phyloP scores from a whole-genome alignment of 2,797 vertebrate genomes.

The Tenualosa thibaudeaui region DNA sequence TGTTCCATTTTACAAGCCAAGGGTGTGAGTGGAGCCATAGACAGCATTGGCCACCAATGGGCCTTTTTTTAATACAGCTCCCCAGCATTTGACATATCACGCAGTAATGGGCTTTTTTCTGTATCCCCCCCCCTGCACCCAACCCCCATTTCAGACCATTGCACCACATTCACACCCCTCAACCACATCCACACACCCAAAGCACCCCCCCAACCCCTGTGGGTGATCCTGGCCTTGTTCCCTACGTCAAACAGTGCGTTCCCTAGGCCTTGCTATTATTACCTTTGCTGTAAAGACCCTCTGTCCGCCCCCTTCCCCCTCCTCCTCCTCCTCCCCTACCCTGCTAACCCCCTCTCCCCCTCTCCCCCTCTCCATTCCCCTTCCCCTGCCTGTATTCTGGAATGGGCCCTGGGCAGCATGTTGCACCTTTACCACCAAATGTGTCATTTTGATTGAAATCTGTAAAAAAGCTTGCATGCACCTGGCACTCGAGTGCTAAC shows the following conservation, averaged over 20 bases:
- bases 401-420: background rate
- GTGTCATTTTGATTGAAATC: background rate
- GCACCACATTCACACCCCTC: background rate
- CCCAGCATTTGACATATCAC: background rate
- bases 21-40: background rate
- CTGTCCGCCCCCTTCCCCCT: no score
- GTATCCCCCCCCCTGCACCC: background rate
- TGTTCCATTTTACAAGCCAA: background rate
- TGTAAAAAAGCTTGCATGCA: conserved; percentile 1
- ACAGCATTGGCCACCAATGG: background rate
- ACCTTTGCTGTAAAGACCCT: background rate
- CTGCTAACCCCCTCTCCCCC: no score
- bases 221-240: background rate
- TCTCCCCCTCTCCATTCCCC: no score
- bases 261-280: background rate
- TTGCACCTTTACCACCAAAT: background rate
- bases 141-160: background rate
- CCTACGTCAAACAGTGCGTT: background rate
- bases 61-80: background rate
- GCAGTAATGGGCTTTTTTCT: conserved; percentile 2
- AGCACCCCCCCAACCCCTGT: background rate
- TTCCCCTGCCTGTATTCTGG: background rate
- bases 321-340: no score
- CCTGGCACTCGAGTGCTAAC: background rate
- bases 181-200: background rate